Conservation (phyloP, 1,140 invertebrate genomes). For the Cepaea nemoralis region DNA sequence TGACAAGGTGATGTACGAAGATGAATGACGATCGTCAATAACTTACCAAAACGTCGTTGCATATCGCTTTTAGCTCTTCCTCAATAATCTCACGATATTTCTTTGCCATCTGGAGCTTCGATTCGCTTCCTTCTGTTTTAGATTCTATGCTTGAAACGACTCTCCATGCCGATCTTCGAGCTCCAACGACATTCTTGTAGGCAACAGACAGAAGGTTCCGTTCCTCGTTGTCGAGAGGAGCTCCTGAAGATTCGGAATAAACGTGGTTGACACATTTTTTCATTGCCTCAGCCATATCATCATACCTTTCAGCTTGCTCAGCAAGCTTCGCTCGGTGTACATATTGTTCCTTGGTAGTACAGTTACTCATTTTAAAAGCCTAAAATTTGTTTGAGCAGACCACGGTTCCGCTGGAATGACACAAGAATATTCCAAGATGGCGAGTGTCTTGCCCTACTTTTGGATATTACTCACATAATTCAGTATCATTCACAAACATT, state of each 20-base stretch:
- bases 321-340: constrained; percentile 99
- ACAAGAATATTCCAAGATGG: constrained; percentile 54
- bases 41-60: constrained; percentile 95
- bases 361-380: constrained; percentile 36
- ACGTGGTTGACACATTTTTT: constrained; percentile 80
- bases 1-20: too few relatives aligned
- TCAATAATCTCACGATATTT: constrained; percentile 99
- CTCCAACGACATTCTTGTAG: constrained; percentile 99
- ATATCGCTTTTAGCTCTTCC: constrained; percentile 98
- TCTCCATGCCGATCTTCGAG: constrained; percentile 95
- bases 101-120: constrained; percentile 98
- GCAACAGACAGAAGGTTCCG: constrained; percentile 97
- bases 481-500: too few relatives aligned
- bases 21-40: background rate
- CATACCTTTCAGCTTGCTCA: constrained; percentile 97
- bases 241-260: constrained; percentile 70
- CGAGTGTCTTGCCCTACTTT: constrained; percentile 47
- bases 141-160: constrained; percentile 97
- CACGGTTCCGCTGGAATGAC: constrained; percentile 42
- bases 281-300: constrained; percentile 88
- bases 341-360: constrained; percentile 78
- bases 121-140: constrained; percentile 84
- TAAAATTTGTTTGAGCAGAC: constrained; percentile 35
- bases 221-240: constrained; percentile 95
- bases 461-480: constrained; percentile 44